Conservation (phyloP, 2,888 invertebrate genomes). For the Microctonus hyperodae region DNA sequence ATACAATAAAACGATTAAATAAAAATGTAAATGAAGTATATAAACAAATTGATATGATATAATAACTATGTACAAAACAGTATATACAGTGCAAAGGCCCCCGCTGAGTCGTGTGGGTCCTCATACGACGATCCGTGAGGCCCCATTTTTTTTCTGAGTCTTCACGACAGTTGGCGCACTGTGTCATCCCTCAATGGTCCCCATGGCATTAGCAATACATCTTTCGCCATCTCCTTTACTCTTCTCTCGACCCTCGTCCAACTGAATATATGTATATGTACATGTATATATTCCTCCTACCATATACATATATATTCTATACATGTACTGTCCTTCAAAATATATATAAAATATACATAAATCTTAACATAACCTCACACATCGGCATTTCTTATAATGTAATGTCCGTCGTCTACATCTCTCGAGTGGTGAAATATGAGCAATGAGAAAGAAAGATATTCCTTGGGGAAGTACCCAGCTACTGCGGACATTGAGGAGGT, state of each 20-base stretch:
- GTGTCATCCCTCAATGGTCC: slow-evolving; percentile 15
- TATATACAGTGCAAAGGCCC: slow-evolving; percentile 20
- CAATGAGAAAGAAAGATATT: not conserved
- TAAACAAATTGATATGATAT: not conserved
- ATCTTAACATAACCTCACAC: not conserved
- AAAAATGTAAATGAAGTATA: not conserved
- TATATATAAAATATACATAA: not conserved
- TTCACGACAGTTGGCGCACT: slow-evolving; percentile 27
- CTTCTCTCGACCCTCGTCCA: slow-evolving; percentile 11
- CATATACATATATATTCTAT: no score
- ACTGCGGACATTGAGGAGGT: not conserved
- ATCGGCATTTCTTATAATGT: not conserved
- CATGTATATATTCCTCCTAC: no score
- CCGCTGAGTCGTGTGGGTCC: slow-evolving; percentile 34
- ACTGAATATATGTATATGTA: no score
- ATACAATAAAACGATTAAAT: no score
- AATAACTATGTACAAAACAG: not conserved
- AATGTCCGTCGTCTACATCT: not conserved
- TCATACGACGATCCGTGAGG: slow-evolving; percentile 48
- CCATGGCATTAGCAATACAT: not conserved
- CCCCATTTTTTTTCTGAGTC: slow-evolving; percentile 45
- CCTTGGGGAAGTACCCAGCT: not conserved
- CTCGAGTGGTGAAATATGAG: not conserved
- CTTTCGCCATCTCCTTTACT: not conserved
- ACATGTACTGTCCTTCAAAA: not conserved